These are phyloP conservation scores for Lagenorhynchus albirostris DNA, from an alignment of 2,113 vertebrate species.

Conservation along the genomic window DNA sequence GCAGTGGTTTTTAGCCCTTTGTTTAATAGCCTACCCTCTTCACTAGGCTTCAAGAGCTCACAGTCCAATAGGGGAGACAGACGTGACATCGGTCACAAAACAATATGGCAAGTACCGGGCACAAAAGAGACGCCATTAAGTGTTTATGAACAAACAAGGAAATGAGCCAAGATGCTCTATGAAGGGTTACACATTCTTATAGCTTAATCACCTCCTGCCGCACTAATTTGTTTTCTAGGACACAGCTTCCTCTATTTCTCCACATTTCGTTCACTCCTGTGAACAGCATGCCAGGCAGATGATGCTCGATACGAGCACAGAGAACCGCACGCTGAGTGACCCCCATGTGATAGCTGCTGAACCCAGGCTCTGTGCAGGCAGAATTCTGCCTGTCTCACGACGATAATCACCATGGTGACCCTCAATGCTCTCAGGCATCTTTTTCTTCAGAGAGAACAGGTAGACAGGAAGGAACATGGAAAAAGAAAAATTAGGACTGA, in stretches of 20 bases:
- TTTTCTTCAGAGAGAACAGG: neutral
- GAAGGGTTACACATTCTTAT: neutral
- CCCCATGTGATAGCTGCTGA: neutral
- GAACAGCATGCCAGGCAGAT: neutral
- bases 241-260: neutral
- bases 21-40: neutral
- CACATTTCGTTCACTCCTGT: neutral
- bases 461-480: neutral
- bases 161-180: neutral
- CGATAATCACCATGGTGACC: neutral
- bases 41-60: neutral
- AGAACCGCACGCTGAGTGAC: neutral
- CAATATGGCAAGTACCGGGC: neutral
- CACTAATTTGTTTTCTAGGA: slow-evolving; percentile 4
- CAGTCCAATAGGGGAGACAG: neutral
- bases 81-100: neutral
- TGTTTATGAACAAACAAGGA: neutral
- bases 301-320: neutral
- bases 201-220: neutral
- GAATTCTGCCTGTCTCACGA: neutral
- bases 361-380: neutral
- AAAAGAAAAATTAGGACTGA: neutral
- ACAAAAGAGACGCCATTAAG: neutral
- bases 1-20: neutral
- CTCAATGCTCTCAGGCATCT: neutral